Evolutionary conservation across 2,113 vertebrate genomes (phyloP).

Genomic region (Oreocharis arfaki): DNA sequence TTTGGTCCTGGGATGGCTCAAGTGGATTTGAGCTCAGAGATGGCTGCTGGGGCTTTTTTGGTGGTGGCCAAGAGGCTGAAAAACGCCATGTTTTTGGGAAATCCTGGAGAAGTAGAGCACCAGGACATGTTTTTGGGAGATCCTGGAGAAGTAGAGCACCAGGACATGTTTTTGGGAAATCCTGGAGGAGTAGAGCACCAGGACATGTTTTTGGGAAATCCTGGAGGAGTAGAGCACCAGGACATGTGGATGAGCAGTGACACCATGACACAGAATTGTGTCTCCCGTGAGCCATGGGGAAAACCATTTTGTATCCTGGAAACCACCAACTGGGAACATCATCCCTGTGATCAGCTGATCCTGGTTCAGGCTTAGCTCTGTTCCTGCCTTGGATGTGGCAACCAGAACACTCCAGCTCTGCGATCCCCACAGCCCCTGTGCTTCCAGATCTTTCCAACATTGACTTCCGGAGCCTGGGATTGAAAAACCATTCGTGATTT

Average conservation of each 20-base stretch:
- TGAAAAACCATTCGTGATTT: neutral
- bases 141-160: neutral
- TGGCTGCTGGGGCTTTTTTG: neutral
- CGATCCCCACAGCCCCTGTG: no score
- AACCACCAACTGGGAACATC: neutral
- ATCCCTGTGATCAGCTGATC: neutral
- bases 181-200: neutral
- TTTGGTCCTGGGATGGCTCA: neutral
- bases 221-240: neutral
- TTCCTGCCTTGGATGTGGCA: neutral
- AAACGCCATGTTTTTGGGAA: rapidly evolving
- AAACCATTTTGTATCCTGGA: neutral
- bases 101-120: neutral
- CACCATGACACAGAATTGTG: neutral
- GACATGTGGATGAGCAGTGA: neutral
- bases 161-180: neutral
- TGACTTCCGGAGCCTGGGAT: rapidly evolving
- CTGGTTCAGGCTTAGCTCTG: neutral
- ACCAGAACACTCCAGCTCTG: rapidly evolving
- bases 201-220: neutral
- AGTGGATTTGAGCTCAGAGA: neutral
- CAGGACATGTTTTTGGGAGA: neutral
- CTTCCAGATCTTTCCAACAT: neutral
- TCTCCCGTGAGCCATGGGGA: neutral
- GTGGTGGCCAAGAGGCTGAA: neutral